phyloP scores from a whole-genome alignment of 2,888 invertebrate species.

The Coelinius sp. region DNA sequence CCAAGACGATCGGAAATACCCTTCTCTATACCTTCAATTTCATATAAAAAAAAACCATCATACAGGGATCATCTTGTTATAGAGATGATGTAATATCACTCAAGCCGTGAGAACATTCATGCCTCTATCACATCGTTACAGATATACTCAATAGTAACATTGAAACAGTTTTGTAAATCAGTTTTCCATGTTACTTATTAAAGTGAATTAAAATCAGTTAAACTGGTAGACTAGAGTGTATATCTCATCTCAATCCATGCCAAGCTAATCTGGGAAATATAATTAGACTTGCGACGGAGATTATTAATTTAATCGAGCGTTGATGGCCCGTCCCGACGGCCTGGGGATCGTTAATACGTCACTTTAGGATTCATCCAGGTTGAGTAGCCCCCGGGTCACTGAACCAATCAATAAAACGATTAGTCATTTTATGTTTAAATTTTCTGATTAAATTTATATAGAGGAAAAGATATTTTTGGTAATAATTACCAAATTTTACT shows the following conservation, averaged over 20 bases:
- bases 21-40: background rate
- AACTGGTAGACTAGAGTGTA: background rate
- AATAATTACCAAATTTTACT: too few relatives aligned
- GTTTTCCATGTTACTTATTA: background rate
- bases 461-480: too few relatives aligned
- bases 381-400: background rate
- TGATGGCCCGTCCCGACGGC: slow-evolving; percentile 26
- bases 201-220: background rate
- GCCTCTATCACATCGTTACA: background rate
- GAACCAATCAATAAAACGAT: slow-evolving; percentile 14
- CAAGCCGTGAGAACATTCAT: slow-evolving; percentile 2
- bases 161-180: background rate
- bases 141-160: background rate
- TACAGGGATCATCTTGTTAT: slow-evolving; percentile 1
- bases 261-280: slow-evolving; percentile 12
- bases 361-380: background rate
- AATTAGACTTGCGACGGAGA: slow-evolving; percentile 15
- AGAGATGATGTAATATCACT: slow-evolving; percentile 8
- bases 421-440: background rate
- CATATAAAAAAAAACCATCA: background rate
- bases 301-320: slow-evolving; percentile 34
- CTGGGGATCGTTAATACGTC: slow-evolving; percentile 21
- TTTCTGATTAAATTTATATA: background rate
- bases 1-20: slow-evolving; percentile 19
- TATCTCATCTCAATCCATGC: background rate